Evolutionary conservation across 2,113 vertebrate species (phyloP).

Genomic region (Mastomys coucha): DNA sequence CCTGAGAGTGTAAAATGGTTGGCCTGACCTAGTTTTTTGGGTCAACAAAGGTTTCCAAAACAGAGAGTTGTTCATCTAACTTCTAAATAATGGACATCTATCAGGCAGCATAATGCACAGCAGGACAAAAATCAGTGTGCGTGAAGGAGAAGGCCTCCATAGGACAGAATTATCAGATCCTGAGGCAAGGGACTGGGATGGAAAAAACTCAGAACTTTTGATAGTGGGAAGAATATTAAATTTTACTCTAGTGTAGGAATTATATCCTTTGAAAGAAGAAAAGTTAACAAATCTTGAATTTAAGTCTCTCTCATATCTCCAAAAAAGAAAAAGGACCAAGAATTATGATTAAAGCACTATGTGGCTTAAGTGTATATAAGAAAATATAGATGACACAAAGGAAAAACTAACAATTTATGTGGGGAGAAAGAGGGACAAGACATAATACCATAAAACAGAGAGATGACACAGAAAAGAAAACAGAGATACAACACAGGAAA

Average conservation of each 20-base stretch:
- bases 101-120: not conserved
- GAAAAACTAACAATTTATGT: not conserved
- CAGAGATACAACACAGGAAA: not conserved
- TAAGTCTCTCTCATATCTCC: not conserved
- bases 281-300: not conserved
- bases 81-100: not conserved
- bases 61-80: not conserved
- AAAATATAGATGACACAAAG: not conserved
- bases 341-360: not conserved
- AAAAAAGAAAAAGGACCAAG: not conserved
- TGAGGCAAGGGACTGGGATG: not conserved
- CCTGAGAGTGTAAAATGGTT: not conserved
- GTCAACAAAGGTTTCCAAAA: slow-evolving; percentile 17
- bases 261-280: slow-evolving; percentile 12
- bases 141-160: not conserved
- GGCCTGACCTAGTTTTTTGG: not conserved
- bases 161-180: not conserved
- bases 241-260: not conserved
- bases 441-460: not conserved
- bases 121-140: not conserved
- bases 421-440: not conserved
- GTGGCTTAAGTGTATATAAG: not conserved
- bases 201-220: not conserved
- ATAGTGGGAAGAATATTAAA: not conserved
- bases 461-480: not conserved